Base-by-base conservation (phyloP, 2,888 invertebrate species). In the Boloria selene region DNA sequence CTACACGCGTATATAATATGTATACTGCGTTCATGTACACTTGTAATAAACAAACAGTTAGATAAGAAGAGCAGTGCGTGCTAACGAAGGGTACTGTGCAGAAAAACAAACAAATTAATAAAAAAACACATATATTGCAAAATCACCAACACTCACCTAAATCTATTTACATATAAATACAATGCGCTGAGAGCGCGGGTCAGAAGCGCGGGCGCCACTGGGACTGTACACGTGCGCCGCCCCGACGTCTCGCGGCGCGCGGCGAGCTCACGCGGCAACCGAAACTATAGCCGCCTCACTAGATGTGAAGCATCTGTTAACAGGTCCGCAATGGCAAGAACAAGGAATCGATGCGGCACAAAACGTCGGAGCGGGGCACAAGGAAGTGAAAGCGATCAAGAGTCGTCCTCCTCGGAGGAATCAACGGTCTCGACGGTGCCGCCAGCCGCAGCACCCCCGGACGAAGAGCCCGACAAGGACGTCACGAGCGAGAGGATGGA, bases 161-260 rank as follows among this genome's bases (percentile, higher is more conserved):
- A 80, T 82, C 88, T 91, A 91, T 90, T 90, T 91, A 90, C 90
- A 90, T 84, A 90, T 90, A 90, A 89, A 90, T 90, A 90, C 83
- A 86, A 70, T 59, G 74, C 74, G 73, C 75, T 68, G 69, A 70
- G 67, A 67, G 65, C 70, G 69, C 67, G 68, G 59, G 14, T 55
- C 56, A 50, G 55, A 65, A 65, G 65, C 65, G 65, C 58, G 72
- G 74, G 76, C 83, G 82, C 82, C 59, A 64, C 66, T 51, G 60
- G 82, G 82, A 82, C 87, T 86, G 88, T 87, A 86, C 87, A 87
- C 51, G 73, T 78, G 79, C 82, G 78, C 26, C 62, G 53, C 73
- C 72, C 64, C 67, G 67, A 16, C 61, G 51, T 31, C 52, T 22
- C 42, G 42, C 68, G 62, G 26, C 65, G 54, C 26, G 16, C 62